Evolutionary conservation across 2,888 invertebrate genomes (phyloP), one percentile per base, ranked within the genome.

Genomic region (Agrotis ipsilon): DNA sequence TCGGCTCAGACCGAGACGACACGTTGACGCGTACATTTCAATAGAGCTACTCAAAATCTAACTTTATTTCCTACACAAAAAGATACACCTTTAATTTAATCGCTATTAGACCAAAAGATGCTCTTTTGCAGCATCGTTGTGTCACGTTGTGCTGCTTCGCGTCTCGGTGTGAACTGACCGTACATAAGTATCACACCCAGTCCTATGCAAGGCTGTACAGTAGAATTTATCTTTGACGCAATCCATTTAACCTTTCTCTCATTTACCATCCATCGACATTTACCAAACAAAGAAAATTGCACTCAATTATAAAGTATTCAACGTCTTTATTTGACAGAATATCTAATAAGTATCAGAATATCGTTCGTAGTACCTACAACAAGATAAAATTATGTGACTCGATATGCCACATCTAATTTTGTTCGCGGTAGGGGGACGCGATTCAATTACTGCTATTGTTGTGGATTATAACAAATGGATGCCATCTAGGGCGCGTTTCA

Each of bases 381-480:
- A 77, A 21, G 43, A 59, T 43, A 51, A 43, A 19, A 60, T 60
- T 24, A 59, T 24, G 27, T 55, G 16, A 13, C 27, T 32, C 24
- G 80, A 24, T 48, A 66, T 49, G 48, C 45, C 14, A 32, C 75
- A 81, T 86, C 72, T 78, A 84, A 90, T 89, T 81, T 72, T 32
- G 72, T 64, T 76, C 88, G 19, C 89, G 5, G 64, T 76, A 75
- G 89, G 89, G 89, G 80, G 18, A 79, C 72, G 57, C 73, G 39
- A 81, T 89, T 84, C 88, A 88, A 90, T 90, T 88, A 88, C 82
- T 83, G 68, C 67, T 74, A 78, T 80, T 81, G 80, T 74, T 45
- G 61, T 51, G 49, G 54, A 68, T 80, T 73, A 68, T 39, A 61
- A 48, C 68, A 73, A 73, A 82, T 60, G 52, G 76, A 79, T 72